Percentiles rank a stretch among this genome's conserved stretches.
Conservation (phyloP, 2,888 invertebrate genomes). For the Eupithecia dodoneata region DNA sequence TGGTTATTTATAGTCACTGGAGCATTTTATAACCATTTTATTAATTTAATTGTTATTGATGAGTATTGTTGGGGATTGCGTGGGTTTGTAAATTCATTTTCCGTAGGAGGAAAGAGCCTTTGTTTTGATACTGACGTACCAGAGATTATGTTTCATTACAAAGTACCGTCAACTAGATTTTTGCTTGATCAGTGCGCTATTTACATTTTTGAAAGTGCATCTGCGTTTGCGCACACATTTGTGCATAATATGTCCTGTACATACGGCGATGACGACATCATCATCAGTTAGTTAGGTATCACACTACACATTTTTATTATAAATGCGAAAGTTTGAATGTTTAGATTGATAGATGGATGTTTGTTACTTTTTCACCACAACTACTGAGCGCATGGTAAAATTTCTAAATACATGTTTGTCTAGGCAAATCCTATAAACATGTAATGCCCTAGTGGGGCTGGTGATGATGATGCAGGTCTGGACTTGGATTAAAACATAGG, state of each 20-base stretch:
- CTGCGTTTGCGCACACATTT: not conserved
- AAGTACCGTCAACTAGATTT: not conserved
- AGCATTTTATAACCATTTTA: constrained; percentile 80
- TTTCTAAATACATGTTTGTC: too few species aligned
- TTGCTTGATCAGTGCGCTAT: not conserved
- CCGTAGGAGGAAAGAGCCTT: constrained; percentile 58
- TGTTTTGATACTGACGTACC: constrained; percentile 50
- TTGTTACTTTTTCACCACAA: too few species aligned
- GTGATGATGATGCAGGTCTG: too few species aligned
- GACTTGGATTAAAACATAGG: too few species aligned
- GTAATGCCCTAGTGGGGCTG: too few species aligned
- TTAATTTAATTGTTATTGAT: constrained; percentile 80
- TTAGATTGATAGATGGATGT: too few species aligned
- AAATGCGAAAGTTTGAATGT: too few species aligned
- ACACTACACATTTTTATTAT: too few species aligned
- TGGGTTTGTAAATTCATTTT: constrained; percentile 65
- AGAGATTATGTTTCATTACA: not conserved
- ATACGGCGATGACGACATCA: too few species aligned
- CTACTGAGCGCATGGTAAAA: too few species aligned
- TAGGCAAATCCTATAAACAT: too few species aligned
- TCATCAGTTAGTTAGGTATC: too few species aligned
- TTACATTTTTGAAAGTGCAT: not conserved
- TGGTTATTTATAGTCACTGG: constrained; percentile 77
- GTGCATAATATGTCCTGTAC: not conserved
- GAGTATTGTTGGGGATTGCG: constrained; percentile 65